Evolutionary conservation across 2,113 vertebrate species (phyloP).

Genomic region (Gobio gobio): DNA sequence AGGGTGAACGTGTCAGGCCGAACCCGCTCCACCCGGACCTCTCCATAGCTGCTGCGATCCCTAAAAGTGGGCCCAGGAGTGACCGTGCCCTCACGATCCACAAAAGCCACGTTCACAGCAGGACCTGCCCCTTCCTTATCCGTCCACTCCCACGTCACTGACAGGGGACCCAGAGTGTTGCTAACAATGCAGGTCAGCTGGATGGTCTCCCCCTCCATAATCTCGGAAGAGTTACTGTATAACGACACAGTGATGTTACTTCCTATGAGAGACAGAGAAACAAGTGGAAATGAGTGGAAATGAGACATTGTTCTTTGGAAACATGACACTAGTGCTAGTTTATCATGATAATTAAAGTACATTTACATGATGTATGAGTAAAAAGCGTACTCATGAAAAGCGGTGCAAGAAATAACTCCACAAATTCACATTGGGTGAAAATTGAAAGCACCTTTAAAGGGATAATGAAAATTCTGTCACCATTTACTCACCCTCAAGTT

Average conservation of each 20-base stretch:
- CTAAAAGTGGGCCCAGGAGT: conserved; percentile 80
- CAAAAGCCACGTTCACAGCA: conserved; percentile 80
- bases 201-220: conserved; percentile 89
- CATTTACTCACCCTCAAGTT: no score
- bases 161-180: conserved; percentile 80
- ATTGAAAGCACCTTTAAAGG: neutral
- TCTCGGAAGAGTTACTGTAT: conserved; percentile 83
- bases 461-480: no score
- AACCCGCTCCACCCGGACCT: conserved; percentile 86
- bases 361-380: neutral
- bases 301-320: neutral
- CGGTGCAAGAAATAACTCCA: neutral
- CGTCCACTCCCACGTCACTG: conserved; percentile 85
- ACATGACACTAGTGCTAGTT: conserved; percentile 11
- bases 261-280: conserved; percentile 72
- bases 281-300: neutral
- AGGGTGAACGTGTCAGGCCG: conserved; percentile 81
- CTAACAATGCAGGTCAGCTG: conserved; percentile 85
- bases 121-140: conserved; percentile 77
- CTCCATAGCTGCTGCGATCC: conserved; percentile 88
- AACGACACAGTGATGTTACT: conserved; percentile 92
- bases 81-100: conserved; percentile 87
- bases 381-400: conserved; percentile 4
- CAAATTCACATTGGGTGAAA: neutral
- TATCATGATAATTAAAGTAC: neutral